Evolutionary conservation across 2,113 vertebrate genomes (phyloP).

Genomic region (Saccopteryx leptura): DNA sequence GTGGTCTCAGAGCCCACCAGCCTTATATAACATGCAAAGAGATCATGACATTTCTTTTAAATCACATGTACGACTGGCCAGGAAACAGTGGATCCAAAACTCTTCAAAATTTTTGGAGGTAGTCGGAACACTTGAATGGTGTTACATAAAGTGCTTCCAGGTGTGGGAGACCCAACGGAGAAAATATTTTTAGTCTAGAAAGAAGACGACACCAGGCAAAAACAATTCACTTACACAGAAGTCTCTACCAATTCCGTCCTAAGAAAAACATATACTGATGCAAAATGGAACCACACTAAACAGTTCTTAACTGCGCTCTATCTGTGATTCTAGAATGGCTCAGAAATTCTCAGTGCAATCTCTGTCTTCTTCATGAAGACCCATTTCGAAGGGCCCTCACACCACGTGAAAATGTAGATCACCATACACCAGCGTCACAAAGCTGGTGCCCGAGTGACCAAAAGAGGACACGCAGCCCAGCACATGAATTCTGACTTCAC

Average conservation of each 20-base stretch:
- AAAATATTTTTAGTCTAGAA: background rate
- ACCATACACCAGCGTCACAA: fast-evolving
- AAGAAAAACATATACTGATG: background rate
- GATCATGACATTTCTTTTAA: background rate
- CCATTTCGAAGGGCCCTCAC: background rate
- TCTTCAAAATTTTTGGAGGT: background rate
- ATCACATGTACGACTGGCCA: background rate
- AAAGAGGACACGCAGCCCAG: background rate
- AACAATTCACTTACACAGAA: background rate
- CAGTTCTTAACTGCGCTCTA: background rate
- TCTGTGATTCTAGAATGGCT: background rate
- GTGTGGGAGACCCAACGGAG: background rate
- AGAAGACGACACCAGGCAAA: background rate
- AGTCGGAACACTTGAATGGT: background rate
- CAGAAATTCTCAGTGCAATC: background rate
- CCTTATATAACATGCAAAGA: background rate
- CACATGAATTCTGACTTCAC: background rate
- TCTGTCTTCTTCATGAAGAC: background rate
- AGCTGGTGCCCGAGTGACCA: background rate
- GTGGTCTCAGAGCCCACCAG: background rate
- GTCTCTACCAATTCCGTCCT: background rate
- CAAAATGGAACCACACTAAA: background rate
- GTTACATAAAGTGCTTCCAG: background rate
- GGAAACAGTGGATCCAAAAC: background rate
- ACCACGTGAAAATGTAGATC: background rate